These are phyloP conservation scores for Periplaneta americana DNA, from an alignment of 1,140 invertebrate species.

Conservation along the genomic window DNA sequence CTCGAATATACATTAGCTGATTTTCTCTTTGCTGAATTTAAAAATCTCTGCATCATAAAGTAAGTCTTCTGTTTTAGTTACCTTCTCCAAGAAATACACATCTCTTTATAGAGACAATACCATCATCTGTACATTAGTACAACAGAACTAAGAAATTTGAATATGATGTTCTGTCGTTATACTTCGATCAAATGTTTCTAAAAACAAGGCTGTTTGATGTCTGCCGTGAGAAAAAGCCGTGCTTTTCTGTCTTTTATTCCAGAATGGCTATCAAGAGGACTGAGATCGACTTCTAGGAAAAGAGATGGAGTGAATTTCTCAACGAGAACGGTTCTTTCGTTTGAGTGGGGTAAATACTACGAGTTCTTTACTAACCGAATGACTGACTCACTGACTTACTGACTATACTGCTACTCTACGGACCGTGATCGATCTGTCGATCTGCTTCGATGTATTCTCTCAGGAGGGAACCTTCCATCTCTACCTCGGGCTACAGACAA, in stretches of 20 bases:
- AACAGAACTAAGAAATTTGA: too few species aligned
- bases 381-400: background rate
- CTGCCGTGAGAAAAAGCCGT: background rate
- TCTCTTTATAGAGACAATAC: too few species aligned
- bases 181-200: background rate
- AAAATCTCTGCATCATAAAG: too few species aligned
- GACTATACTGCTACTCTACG: background rate
- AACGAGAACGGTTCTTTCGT: background rate
- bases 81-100: too few species aligned
- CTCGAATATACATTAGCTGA: too few species aligned
- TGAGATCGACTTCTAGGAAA: background rate
- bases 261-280: background rate
- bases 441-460: background rate
- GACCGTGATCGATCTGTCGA: background rate
- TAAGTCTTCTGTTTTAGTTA: too few species aligned
- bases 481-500: too few species aligned
- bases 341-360: background rate
- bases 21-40: too few species aligned
- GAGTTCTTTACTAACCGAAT: background rate
- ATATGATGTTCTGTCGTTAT: background rate
- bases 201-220: background rate
- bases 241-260: background rate
- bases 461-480: background rate
- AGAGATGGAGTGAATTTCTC: background rate
- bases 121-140: too few species aligned